Evolutionary conservation across 2,797 vertebrate genomes (phyloP).

Genomic region (Rhabdophis nuchalis): DNA sequence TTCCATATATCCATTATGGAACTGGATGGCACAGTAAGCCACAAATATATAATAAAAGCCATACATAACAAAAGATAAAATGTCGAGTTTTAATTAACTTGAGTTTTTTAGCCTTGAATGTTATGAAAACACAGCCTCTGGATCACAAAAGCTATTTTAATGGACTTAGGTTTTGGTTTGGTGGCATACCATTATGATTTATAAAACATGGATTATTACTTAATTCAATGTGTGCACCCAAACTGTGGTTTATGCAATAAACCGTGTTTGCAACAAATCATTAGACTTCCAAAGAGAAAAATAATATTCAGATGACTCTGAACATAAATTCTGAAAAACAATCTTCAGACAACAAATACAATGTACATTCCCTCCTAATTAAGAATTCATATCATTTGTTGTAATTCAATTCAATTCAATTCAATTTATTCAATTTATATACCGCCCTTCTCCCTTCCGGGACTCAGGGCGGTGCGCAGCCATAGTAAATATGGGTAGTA

Average conservation of each 20-base stretch:
- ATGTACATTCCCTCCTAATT: not conserved
- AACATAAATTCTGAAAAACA: not conserved
- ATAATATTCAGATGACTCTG: not conserved
- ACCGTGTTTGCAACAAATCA: not conserved
- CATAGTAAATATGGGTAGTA: too few relatives aligned
- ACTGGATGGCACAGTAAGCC: not conserved
- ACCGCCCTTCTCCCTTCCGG: too few relatives aligned
- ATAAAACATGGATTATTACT: not conserved
- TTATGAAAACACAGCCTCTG: not conserved
- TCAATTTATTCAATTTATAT: too few relatives aligned
- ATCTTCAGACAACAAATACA: conserved; percentile 19
- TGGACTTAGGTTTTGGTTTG: not conserved
- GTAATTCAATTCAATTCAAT: too few relatives aligned
- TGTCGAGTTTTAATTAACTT: not conserved
- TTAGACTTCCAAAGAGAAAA: not conserved
- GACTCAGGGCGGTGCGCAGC: too few relatives aligned
- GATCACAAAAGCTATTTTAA: not conserved
- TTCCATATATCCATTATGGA: not conserved
- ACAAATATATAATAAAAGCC: not conserved
- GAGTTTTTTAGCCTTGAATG: not conserved
- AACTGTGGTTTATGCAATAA: not conserved
- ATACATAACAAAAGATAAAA: not conserved
- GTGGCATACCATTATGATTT: not conserved
- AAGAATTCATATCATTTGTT: not conserved
- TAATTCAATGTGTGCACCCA: not conserved